Base-by-base conservation (phyloP, 2,797 vertebrate genomes). In the Cheirogaleus major region DNA sequence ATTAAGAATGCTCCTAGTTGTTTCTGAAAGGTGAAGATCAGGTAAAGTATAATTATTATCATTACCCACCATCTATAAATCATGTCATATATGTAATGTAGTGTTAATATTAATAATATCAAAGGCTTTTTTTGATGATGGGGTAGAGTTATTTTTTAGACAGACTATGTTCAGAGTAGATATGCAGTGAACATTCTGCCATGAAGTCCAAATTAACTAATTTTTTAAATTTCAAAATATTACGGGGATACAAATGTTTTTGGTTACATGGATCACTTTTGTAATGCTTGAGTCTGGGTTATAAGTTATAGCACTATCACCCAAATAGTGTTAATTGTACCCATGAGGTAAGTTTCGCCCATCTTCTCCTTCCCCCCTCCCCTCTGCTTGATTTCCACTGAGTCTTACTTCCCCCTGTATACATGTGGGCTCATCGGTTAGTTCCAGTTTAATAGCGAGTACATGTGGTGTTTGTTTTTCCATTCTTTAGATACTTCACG, bases 131-230 rank as follows among this genome's bases (percentile, higher is more conserved):
- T 95, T 57, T 48, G 35, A 55, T 82, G 55, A 5, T 41, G 41
- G 18, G 0, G 59, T 87, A 80, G n/a, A 81, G 48, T 69, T 5
- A 81, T 87, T 41, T 41, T 10, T 86, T 83, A 86, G 7, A 59
- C 13, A 57, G 48, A 13, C 14, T 50, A 43, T 32, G 3, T 76
- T 85, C 11, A 84, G 35, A 83, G 12, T 35, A 93, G 45, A 52
- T 76, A 81, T 23, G 38, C 18, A 38, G 22, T 91, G 55, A 61
- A 48, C 13, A 75, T 83, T 95, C 18, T 86, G 20, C 32, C 78
- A 35, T 73, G 30, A 94, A 75, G 25, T 92, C 32, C 52, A 94
- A 81, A 70, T 89, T 85, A 91, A 55, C 57, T 95, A 50, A 61
- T 92, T 65, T 65, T 65, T 65, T 8, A n/a, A 65, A 65, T 18